Conservation (phyloP, 2,888 invertebrate genomes). For the Lymantria monacha region DNA sequence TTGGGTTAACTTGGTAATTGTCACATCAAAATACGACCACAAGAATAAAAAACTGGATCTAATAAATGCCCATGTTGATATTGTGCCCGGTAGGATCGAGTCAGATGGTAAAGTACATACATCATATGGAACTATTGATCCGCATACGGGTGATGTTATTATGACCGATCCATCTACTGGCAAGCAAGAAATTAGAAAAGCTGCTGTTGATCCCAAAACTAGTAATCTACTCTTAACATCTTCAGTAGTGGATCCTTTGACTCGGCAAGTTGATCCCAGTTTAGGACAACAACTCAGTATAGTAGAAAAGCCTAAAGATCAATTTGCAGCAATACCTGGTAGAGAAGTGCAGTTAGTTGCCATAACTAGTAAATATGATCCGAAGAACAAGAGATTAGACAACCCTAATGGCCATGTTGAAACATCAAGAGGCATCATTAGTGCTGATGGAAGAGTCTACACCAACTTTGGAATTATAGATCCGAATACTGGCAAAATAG, state of each 20-base stretch:
- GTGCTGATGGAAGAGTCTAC: slow-evolving; percentile 69
- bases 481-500: slow-evolving; percentile 76
- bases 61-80: slow-evolving; percentile 64
- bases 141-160: slow-evolving; percentile 77
- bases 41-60: slow-evolving; percentile 69
- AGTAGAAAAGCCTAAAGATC: slow-evolving; percentile 51
- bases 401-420: slow-evolving; percentile 76
- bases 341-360: slow-evolving; percentile 70
- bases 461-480: slow-evolving; percentile 78
- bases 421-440: slow-evolving; percentile 64
- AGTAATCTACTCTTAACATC: slow-evolving; percentile 79
- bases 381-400: slow-evolving; percentile 75
- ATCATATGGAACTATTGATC: slow-evolving; percentile 80
- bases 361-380: slow-evolving; percentile 79
- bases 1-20: slow-evolving; percentile 66
- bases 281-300: slow-evolving; percentile 77
- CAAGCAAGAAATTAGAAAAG: slow-evolving; percentile 81
- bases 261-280: slow-evolving; percentile 72
- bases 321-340: slow-evolving; percentile 55
- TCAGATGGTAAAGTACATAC: slow-evolving; percentile 77
- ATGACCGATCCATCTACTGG: slow-evolving; percentile 82
- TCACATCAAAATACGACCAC: slow-evolving; percentile 79
- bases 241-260: slow-evolving; percentile 77
- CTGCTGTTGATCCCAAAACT: slow-evolving; percentile 83
- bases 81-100: slow-evolving; percentile 53